Evolutionary conservation across 2,888 invertebrate genomes (phyloP).

Genomic region (Pterostichus madidus): DNA sequence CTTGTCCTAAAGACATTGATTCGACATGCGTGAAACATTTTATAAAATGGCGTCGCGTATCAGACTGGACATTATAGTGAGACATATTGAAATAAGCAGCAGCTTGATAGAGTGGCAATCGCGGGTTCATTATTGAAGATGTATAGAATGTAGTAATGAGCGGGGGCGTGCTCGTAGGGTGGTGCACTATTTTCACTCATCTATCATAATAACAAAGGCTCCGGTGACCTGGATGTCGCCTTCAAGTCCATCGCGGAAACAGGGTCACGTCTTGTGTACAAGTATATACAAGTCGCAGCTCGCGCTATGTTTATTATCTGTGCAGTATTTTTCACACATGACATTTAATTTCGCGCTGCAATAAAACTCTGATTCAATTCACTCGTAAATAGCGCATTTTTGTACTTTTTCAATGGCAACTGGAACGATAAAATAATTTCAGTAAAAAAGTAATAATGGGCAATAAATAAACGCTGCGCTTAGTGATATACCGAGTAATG

Average conservation of each 20-base stretch:
- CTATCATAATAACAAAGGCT: not conserved
- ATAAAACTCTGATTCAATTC: conserved; percentile 5
- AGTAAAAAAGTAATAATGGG: conserved; percentile 9
- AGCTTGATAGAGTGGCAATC: too few species aligned
- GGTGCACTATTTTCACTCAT: conserved; percentile 2
- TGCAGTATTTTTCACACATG: conserved; percentile 3
- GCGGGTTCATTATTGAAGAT: too few species aligned
- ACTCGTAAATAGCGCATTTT: conserved; percentile 15
- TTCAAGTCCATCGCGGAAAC: not conserved
- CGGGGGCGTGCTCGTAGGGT: not conserved
- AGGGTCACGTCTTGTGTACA: too few species aligned
- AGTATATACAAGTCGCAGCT: too few species aligned
- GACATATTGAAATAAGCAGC: too few species aligned
- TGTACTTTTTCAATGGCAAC: not conserved
- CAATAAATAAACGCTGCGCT: conserved; percentile 10
- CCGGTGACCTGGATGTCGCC: not conserved
- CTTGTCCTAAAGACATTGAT: too few species aligned
- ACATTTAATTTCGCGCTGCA: conserved; percentile 25
- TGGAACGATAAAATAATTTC: conserved; percentile 5
- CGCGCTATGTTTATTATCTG: not conserved
- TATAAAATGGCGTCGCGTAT: too few species aligned
- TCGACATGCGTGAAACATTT: too few species aligned
- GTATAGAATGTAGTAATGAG: too few species aligned
- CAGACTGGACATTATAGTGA: too few species aligned
- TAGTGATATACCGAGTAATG: not conserved